Percentiles rank a stretch among this genome's conserved stretches.
Evolutionary conservation across 2,797 vertebrate species (phyloP).

Genomic region (Gallirallus australis): DNA sequence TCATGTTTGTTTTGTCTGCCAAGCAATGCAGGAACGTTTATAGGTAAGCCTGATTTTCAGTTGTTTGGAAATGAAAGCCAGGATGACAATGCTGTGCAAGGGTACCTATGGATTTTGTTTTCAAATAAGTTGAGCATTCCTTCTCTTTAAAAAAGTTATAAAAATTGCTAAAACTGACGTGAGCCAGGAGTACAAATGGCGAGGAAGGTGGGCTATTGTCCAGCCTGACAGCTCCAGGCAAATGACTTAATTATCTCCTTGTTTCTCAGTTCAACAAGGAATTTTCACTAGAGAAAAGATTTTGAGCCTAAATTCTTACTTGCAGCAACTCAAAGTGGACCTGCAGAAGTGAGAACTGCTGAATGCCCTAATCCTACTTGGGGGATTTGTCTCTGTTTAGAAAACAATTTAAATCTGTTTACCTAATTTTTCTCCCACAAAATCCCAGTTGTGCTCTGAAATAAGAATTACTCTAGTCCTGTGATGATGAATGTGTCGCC

Average conservation of each 20-base stretch:
- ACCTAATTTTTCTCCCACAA: background rate
- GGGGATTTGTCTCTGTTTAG: background rate
- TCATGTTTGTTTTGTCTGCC: constrained; percentile 14
- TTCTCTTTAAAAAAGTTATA: background rate
- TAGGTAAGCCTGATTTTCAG: constrained; percentile 39
- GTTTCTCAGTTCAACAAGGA: background rate
- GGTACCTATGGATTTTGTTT: background rate
- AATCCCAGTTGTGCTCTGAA: background rate
- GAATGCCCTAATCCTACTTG: background rate
- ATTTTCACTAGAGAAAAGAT: background rate
- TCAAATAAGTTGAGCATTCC: background rate
- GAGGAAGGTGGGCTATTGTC: background rate
- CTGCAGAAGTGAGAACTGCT: background rate
- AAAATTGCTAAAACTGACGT: background rate
- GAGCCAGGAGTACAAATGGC: background rate
- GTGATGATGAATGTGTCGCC: background rate
- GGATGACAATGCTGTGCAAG: background rate
- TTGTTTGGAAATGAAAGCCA: constrained; percentile 20
- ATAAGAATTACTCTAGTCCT: background rate
- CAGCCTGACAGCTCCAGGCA: background rate
- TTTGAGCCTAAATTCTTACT: background rate
- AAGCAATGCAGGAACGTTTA: background rate
- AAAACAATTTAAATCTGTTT: background rate
- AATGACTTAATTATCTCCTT: constrained; percentile 17
- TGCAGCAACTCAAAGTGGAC: fast-evolving